Conservation (phyloP, 2,888 invertebrate species). For the Eupithecia subfuscata region DNA sequence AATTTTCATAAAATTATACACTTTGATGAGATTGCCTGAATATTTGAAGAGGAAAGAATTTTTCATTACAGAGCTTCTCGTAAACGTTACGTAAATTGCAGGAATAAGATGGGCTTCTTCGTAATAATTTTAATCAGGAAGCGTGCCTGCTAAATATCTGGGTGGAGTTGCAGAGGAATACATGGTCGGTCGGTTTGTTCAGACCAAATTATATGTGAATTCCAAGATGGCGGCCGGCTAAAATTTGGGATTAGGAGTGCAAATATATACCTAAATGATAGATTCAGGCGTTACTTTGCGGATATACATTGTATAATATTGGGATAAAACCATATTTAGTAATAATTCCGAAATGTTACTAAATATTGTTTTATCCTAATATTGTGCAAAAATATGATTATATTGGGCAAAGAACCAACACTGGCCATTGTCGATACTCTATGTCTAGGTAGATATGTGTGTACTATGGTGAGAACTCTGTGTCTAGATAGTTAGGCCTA, state of each 20-base stretch:
- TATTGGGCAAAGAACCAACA: neutral
- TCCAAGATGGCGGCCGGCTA: neutral
- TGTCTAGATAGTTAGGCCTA: too few species aligned
- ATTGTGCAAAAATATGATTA: too few species aligned
- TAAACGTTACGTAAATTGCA: slow-evolving; percentile 7
- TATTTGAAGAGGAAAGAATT: slow-evolving; percentile 18
- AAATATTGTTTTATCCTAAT: too few species aligned
- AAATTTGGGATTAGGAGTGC: neutral
- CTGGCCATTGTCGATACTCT: neutral
- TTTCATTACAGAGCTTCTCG: slow-evolving; percentile 14
- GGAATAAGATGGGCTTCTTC: slow-evolving; percentile 1
- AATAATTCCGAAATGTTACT: too few species aligned
- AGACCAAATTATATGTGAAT: neutral
- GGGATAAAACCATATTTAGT: too few species aligned
- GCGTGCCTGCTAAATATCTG: slow-evolving; percentile 38
- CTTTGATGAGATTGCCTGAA: slow-evolving; percentile 5
- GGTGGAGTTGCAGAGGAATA: slow-evolving; percentile 46
- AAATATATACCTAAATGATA: neutral
- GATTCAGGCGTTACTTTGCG: too few species aligned
- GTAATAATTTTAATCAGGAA: slow-evolving; percentile 36
- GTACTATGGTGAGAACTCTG: too few species aligned
- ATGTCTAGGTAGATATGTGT: too few species aligned
- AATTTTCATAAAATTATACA: slow-evolving; percentile 10
- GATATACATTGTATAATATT: too few species aligned
- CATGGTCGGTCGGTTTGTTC: neutral